Evolutionary conservation across 2,113 vertebrate species (phyloP), one percentile per base, ranked within the genome.

Genomic region (Pipa parva): DNA sequence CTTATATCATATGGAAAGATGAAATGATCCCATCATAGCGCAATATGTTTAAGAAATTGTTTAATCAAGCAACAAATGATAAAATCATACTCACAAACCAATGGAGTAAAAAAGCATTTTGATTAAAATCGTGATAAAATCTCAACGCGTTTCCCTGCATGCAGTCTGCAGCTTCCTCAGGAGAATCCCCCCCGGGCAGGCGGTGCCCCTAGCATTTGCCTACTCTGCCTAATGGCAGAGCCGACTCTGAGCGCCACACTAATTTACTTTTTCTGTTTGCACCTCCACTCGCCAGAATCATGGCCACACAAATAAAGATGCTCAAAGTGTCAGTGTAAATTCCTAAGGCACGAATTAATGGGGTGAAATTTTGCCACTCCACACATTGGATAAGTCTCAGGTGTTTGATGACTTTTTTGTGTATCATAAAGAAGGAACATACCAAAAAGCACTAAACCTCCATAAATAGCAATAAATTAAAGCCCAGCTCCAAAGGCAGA

Each of bases 301-400:
- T 90, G 75, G 90, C 94, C 71, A 98, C 74, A 20, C 96, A 89
- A 24, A 96, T 93, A 83, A 99, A 99, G 86, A 99, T 98, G 79
- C 98, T 99, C 60, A 99, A 63, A 0, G 95, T 98, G 76, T 99
- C 96, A 62, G 93, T 91, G 86, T 98, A 99, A 77, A 99, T 97
- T 46, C 89, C 84, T 88, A 99, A 73, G 79, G 93, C 82, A 99
- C 95, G 93, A 85, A 0, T 99, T 98, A 75, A 99, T 98, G 28
- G 97, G 97, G 77, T 99, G 96, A 0, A 87, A 98, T 76, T 88
- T 97, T 8, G 83, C 79, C 4, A 79, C 75, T 0, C 87, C 93
- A 0, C 92, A 94, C 0, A 84, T 0, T 0, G 97, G 95, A 61
- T 89, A 49, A 0, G 86, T 79, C 78, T 99, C 97, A 0, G 97